Base-by-base conservation (phyloP, 2,113 vertebrate species). In the Bubo scandiacus region DNA sequence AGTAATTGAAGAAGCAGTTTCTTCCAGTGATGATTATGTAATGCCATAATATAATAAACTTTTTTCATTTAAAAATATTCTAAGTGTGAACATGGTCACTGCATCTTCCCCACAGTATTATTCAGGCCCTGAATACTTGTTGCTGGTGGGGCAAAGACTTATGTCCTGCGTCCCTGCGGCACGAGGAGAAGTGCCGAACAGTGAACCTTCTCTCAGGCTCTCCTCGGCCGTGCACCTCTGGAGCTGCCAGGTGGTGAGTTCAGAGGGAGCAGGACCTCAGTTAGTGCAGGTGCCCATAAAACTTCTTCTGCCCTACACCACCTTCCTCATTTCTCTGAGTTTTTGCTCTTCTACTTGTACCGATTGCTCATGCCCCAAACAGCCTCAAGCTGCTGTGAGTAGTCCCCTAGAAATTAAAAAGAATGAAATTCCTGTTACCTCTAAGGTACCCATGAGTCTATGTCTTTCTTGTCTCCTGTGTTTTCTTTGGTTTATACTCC, bases 221-320 rank as follows among this genome's bases (percentile, higher is more conserved):
- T 51, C 30, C 54, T 49, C 0, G 0, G 13, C 26, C 32, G 29
- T 0, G 0, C 5, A 13, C 30, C 67, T 57, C 70, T 55, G 81
- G 81, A 81, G n/a, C 57, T 93, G 54, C 79, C 54, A 67, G 72
- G n/a, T 36, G 42, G 23, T 29, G 58, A 92, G 27, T 58, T 91
- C 72, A 71, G 72, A 66, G 63, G 45, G 42, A 90, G 32, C 32
- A 89, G 52, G 52, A 73, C n/a, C 40, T 14, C 23, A 25, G 30
- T 47, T 68, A 67, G 63, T 21, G 15, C 67, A 82, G 66, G 18
- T 72, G 59, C 6, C 58, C 5, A 3, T 43, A 61, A 51, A 34
- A 43, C 61, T 92, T 58, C 54, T 83, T 72, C 7, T 14, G 26
- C 65, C 61, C 7, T 38, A 3, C 36, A 30, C 86, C 9, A 11